phyloP scores from a whole-genome alignment of 2,113 vertebrate species.

The Solea solea region DNA sequence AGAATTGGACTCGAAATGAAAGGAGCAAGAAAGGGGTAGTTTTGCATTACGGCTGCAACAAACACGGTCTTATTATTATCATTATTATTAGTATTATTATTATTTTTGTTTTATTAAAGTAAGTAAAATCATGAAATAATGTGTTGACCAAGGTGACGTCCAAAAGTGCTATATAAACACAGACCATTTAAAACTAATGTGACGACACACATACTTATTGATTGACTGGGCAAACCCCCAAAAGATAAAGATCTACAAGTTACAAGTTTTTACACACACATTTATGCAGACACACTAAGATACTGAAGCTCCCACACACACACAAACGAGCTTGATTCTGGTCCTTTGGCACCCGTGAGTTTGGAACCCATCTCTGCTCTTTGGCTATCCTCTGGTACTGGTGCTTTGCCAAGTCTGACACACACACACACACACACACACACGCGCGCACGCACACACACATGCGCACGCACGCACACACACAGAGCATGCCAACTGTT shows the following conservation, averaged over 20 bases:
- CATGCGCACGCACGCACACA: slow-evolving; percentile 40
- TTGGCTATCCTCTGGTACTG: slow-evolving; percentile 55
- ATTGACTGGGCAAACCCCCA: not conserved
- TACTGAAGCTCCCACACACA: slow-evolving; percentile 21
- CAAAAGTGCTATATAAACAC: too few relatives aligned
- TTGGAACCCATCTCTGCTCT: slow-evolving; percentile 61
- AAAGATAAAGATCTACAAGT: too few relatives aligned
- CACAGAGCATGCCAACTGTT: slow-evolving; percentile 66
- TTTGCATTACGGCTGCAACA: not conserved
- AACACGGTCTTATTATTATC: not conserved
- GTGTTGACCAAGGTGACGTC: too few relatives aligned
- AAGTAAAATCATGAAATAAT: too few relatives aligned
- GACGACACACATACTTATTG: too few relatives aligned
- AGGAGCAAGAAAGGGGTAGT: not conserved
- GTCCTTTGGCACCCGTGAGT: slow-evolving; percentile 57
- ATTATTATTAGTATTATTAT: too few relatives aligned
- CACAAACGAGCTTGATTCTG: slow-evolving; percentile 46
- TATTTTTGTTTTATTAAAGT: not conserved
- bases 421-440: slow-evolving; percentile 39
- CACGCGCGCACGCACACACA: slow-evolving; percentile 37
- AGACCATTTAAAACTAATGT: too few relatives aligned
- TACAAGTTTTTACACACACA: slow-evolving; percentile 15
- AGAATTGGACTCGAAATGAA: slow-evolving; percentile 20
- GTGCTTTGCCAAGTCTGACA: slow-evolving; percentile 39
- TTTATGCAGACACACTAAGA: too few relatives aligned